Percentiles rank a stretch among this genome's conserved stretches.
Evolutionary conservation across 2,797 vertebrate species (phyloP).

Genomic region (Oceanodroma leucorhoa): DNA sequence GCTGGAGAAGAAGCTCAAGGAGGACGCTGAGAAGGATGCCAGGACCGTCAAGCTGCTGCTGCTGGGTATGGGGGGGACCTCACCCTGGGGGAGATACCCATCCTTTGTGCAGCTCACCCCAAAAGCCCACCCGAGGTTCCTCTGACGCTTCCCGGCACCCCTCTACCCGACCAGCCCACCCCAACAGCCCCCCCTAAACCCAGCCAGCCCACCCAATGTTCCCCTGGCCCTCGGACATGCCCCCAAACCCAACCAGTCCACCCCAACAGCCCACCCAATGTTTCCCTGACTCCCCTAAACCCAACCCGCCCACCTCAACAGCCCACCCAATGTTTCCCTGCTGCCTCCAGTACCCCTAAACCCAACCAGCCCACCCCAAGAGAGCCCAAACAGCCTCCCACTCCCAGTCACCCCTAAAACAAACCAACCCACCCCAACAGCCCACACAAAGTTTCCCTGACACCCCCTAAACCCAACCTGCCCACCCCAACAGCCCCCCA

Average conservation of each 20-base stretch:
- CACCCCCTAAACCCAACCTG: not conserved
- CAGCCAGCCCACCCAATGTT: not conserved
- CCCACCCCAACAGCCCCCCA: not conserved
- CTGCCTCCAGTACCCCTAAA: not conserved
- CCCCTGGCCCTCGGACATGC: too few relatives aligned
- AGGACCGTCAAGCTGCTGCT: constrained; percentile 97
- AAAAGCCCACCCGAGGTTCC: not conserved
- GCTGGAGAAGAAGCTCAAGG: constrained; percentile 95
- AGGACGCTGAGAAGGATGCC: constrained; percentile 94
- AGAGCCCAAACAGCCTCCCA: not conserved
- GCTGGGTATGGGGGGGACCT: constrained; percentile 82
- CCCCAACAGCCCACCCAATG: not conserved
- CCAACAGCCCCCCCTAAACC: not conserved
- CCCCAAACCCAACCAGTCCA: not conserved
- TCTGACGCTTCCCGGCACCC: not conserved
- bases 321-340: not conserved
- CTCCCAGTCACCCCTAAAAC: not conserved
- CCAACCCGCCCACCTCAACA: not conserved
- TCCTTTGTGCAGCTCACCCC: not conserved
- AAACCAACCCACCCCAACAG: not conserved
- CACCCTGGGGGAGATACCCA: not conserved
- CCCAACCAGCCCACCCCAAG: not conserved
- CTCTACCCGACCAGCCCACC: not conserved
- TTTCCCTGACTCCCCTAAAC: not conserved
- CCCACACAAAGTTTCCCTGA: not conserved